These are phyloP conservation scores for Trimorus sp. DNA, from an alignment of 2,888 invertebrate genomes.

Conservation along the genomic window DNA sequence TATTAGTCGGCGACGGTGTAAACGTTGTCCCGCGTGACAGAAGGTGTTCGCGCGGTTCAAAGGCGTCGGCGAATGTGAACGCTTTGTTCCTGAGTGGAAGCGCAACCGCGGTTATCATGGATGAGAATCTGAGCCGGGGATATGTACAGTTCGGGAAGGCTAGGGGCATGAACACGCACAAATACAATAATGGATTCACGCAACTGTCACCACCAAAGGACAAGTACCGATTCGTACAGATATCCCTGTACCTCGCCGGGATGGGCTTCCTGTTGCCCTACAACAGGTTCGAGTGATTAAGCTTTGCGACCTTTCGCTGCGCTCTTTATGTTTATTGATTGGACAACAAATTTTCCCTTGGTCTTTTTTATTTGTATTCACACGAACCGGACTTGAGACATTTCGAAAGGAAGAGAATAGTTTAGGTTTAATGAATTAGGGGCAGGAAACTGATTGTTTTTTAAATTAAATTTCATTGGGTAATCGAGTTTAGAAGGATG, in stretches of 20 bases:
- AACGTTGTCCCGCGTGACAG: not conserved
- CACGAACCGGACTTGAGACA: no score
- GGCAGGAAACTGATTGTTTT: no score
- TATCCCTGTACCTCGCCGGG: slow-evolving; percentile 91
- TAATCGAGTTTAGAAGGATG: no score
- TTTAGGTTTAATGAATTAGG: no score
- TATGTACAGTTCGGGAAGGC: slow-evolving; percentile 85
- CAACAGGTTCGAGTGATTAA: slow-evolving; percentile 88
- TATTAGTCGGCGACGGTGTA: slow-evolving; percentile 33
- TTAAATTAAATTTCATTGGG: no score
- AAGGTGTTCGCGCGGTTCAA: not conserved
- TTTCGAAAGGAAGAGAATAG: no score
- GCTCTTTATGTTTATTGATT: slow-evolving; percentile 12
- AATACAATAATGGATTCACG: slow-evolving; percentile 82
- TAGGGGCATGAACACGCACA: slow-evolving; percentile 83
- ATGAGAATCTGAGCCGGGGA: slow-evolving; percentile 86
- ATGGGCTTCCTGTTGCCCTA: slow-evolving; percentile 95
- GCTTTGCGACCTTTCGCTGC: not conserved
- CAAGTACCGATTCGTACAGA: slow-evolving; percentile 87
- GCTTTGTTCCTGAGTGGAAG: slow-evolving; percentile 9
- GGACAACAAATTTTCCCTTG: no score
- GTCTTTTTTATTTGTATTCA: no score
- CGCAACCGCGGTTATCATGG: slow-evolving; percentile 81
- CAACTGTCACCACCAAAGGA: slow-evolving; percentile 88
- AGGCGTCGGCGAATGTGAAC: slow-evolving; percentile 32